Base-by-base conservation (phyloP, 2,797 vertebrate species). In the Linurgus olivaceus region DNA sequence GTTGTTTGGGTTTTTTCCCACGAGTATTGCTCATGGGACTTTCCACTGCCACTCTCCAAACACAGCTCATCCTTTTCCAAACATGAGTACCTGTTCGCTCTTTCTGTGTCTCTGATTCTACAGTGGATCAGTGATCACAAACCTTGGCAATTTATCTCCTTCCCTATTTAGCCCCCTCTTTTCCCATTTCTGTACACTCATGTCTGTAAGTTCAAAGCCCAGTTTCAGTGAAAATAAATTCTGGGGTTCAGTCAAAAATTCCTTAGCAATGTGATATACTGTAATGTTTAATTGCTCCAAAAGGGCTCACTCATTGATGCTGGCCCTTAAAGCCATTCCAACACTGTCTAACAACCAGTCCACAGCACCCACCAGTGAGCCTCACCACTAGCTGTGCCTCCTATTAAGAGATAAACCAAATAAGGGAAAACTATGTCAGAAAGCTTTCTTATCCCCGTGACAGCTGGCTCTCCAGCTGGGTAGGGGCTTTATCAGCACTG, bases 11-110 rank as follows among this genome's bases (percentile, higher is more conserved):
- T 5, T 88, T 88, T 96, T 92, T 92, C 83, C 72, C 94, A 86
- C 5, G 63, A 94, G 74, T 72, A 73, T 65, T 18, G 21, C 33
- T 81, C 61, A 74, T 26, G 74, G 78, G 58, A 92, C 89, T 96
- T 95, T 68, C 88, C 83, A 70, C n/a, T 62, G 51, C 38, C 38
- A 72, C 29, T 21, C 58, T 74, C 28, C 65, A 92, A 44, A 72
- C 35, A 38, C 11, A 87, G 75, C 7, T 47, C 95, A 80, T 86
- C 75, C 82, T 96, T 90, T 95, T 72, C 88, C 83, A 77, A 79
- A 88, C 62, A 17, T 1, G 7, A 19, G 38, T 83, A 86, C 61
- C 28, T 62, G 55, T 50, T 84, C 45, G 25, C 61, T 37, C 66
- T 33, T 80, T 75, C 90, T 85, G 54, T 33, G 54, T 33, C 67